phyloP scores from a whole-genome alignment of 2,113 vertebrate genomes.

The Chaetops frenatus region DNA sequence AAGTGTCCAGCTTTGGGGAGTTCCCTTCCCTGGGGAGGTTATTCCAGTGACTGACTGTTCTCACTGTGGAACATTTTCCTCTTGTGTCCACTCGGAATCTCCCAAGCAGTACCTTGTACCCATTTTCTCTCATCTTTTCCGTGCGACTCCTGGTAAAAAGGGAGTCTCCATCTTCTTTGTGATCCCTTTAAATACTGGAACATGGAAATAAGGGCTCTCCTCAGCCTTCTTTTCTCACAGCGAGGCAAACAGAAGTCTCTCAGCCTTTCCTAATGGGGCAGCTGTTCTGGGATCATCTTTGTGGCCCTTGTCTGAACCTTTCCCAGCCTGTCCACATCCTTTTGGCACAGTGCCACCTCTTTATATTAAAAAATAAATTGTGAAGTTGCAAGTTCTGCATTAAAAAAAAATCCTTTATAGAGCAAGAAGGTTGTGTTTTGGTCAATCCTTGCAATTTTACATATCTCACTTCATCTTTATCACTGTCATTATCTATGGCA shows the following conservation, averaged over 20 bases:
- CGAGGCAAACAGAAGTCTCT: not conserved
- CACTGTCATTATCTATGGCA: not conserved
- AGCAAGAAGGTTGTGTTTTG: not conserved
- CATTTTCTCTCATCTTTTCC: rapidly evolving
- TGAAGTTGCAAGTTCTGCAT: not conserved
- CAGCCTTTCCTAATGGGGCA: not conserved
- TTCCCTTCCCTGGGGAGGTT: not conserved
- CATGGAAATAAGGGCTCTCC: not conserved
- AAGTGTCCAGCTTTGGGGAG: not conserved
- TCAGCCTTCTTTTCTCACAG: not conserved
- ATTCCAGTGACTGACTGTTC: not conserved
- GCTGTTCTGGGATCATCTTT: not conserved
- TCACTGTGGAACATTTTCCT: not conserved
- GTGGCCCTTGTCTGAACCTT: not conserved
- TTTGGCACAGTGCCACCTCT: no score
- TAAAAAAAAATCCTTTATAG: not conserved
- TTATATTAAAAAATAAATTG: rapidly evolving
- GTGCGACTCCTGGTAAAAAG: not conserved
- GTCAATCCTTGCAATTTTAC: not conserved
- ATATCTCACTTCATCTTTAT: not conserved
- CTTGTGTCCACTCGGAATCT: not conserved
- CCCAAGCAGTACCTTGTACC: not conserved
- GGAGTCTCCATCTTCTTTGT: not conserved
- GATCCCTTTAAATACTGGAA: not conserved
- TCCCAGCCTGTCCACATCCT: not conserved